Evolutionary conservation across 2,797 vertebrate genomes (phyloP), one percentile per base, ranked within the genome.

Genomic region (Microchirus variegatus): DNA sequence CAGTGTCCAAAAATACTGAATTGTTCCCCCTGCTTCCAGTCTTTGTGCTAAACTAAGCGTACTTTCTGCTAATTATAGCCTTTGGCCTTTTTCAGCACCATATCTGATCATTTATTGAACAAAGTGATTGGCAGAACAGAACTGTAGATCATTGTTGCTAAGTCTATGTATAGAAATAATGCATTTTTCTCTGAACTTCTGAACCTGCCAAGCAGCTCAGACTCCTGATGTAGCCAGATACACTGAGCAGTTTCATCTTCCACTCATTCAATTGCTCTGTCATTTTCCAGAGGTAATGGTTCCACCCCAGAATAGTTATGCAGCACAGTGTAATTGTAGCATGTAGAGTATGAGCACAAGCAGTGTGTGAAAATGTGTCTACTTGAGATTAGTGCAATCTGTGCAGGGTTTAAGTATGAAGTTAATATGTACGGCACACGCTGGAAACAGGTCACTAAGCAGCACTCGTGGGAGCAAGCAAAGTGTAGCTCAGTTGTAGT

Each of bases 321-420:
- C 49, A 68, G 65, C 54, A n/a, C 71, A 54, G 19, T 61, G 45
- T 73, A 83, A 82, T 60, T 68, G 63, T 48, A 57, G 60, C 42
- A 54, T 47, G 26, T 51, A 45, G 48, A 61, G 74, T 55, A 56
- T 63, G 65, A 74, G 67, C 17, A 54, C 58, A 10, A 11, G 48
- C 3, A 62, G 63, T 76, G 68, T 83, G 67, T 78, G 67, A 85
- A 86, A 84, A 8, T 76, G 70, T 66, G 48, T 73, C 46, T 68
- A 63, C 31, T 59, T 49, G 53, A 76, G 79, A 79, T 80, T 64
- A 75, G 53, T 47, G 55, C 67, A 45, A 37, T 55, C 59, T 66
- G 68, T 70, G 57, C 49, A 22, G 64, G 67, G 49, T 75, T 64
- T 70, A 55, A 61, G 52, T 49, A 64, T 63, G 58, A 77, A 47